Evolutionary conservation across 2,797 vertebrate genomes (phyloP).

Genomic region (Sylvia borin): DNA sequence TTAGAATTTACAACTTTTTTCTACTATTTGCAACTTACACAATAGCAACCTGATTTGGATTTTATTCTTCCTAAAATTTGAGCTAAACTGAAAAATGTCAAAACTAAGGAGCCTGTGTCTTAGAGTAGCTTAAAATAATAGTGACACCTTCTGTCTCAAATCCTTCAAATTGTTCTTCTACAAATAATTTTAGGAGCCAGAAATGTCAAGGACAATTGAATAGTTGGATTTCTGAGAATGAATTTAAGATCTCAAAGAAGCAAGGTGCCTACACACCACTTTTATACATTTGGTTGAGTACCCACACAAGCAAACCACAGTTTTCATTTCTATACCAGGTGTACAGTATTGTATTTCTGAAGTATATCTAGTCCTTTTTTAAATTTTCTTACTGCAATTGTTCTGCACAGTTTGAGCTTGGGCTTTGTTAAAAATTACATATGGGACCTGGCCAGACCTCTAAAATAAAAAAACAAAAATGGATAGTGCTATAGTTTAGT

Average conservation of each 20-base stretch:
- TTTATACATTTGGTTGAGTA: neutral
- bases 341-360: neutral
- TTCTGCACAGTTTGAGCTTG: neutral
- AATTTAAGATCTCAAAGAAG: neutral
- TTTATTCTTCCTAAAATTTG: neutral
- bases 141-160: neutral
- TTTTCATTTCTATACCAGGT: neutral
- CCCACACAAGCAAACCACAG: neutral
- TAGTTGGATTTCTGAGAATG: neutral
- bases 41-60: neutral
- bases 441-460: neutral
- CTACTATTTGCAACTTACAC: neutral
- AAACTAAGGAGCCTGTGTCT: neutral
- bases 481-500: neutral
- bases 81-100: neutral
- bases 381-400: neutral
- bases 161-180: neutral
- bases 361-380: neutral
- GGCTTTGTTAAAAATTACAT: neutral
- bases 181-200: neutral
- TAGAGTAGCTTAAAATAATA: neutral
- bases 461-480: neutral
- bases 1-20: neutral
- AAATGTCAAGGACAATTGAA: neutral
- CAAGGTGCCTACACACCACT: neutral